Conservation (phyloP, 2,888 invertebrate genomes). For the Eristalis intricaria region DNA sequence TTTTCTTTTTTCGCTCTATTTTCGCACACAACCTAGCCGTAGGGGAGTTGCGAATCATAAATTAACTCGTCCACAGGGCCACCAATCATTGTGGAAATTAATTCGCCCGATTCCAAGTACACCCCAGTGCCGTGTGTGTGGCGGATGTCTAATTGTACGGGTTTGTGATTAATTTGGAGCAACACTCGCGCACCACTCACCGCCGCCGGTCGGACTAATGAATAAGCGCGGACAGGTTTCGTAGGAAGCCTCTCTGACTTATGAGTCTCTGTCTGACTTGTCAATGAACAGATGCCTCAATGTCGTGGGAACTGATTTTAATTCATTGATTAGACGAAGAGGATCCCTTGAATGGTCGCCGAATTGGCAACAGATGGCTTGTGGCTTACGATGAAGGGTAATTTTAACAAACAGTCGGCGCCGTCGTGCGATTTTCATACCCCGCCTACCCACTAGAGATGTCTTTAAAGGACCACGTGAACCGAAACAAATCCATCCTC, state of each 20-base stretch:
- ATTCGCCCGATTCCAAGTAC: slow-evolving; percentile 18
- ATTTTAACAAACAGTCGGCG: not conserved
- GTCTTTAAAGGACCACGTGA: not conserved
- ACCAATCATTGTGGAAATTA: slow-evolving; percentile 35
- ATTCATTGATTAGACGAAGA: slow-evolving; percentile 49
- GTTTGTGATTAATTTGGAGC: slow-evolving; percentile 38
- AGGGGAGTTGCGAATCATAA: slow-evolving; percentile 23
- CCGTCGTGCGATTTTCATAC: not conserved
- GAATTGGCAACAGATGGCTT: slow-evolving; percentile 36
- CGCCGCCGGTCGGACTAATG: slow-evolving; percentile 15
- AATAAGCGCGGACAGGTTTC: slow-evolving; percentile 17
- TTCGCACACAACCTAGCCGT: not conserved
- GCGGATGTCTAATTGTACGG: slow-evolving; percentile 25
- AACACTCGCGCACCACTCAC: slow-evolving; percentile 7
- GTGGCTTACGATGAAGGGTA: slow-evolving; percentile 16
- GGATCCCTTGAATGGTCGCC: slow-evolving; percentile 26
- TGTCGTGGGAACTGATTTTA: slow-evolving; percentile 59
- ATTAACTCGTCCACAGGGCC: slow-evolving; percentile 45
- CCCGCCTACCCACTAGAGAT: not conserved
- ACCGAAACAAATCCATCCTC: not conserved
- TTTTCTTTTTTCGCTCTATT: not conserved
- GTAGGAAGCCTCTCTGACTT: not conserved
- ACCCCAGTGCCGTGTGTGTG: not conserved
- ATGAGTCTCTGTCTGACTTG: not conserved
- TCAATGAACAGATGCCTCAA: not conserved